These are phyloP conservation scores for Taenaris catops DNA, from an alignment of 2,888 invertebrate genomes.

Conservation along the genomic window DNA sequence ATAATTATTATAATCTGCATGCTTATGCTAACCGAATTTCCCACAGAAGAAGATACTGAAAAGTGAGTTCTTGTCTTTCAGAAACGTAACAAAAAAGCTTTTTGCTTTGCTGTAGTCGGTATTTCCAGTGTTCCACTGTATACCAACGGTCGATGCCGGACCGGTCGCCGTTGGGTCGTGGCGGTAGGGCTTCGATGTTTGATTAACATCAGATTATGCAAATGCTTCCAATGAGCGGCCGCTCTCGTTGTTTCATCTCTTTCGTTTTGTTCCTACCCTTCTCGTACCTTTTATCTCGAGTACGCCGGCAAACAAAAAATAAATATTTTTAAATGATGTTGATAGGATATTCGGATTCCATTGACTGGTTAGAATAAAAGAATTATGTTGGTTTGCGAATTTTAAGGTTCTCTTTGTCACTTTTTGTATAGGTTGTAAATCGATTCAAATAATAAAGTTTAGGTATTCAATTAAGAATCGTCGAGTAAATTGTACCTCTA, in stretches of 20 bases:
- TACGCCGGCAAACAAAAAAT: constrained; percentile 71
- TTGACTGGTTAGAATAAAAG: no score
- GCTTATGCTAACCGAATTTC: no score
- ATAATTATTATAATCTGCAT: no score
- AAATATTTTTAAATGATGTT: constrained; percentile 65
- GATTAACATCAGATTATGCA: constrained; percentile 80
- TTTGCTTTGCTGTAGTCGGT: constrained; percentile 2
- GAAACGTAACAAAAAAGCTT: constrained; percentile 2
- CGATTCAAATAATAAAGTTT: no score
- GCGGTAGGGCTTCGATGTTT: constrained; percentile 56
- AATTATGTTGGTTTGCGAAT: no score
- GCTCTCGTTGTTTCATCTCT: constrained; percentile 68
- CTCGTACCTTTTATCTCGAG: constrained; percentile 66
- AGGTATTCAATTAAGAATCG: no score
- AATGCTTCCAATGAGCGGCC: constrained; percentile 71
- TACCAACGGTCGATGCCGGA: constrained; percentile 18
- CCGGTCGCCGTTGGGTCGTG: constrained; percentile 30
- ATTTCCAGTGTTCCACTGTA: constrained; percentile 6
- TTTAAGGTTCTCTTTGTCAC: no score
- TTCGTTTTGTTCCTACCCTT: constrained; percentile 62
- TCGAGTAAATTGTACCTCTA: no score
- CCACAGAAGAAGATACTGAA: no score
- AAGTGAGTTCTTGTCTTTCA: no score
- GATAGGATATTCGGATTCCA: no score
- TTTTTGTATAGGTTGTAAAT: no score